A percentile compares a stretch with the other conserved stretches of the same genome.
Evolutionary conservation across 2,888 invertebrate genomes (phyloP).

Genomic region (Osmoderma eremita): DNA sequence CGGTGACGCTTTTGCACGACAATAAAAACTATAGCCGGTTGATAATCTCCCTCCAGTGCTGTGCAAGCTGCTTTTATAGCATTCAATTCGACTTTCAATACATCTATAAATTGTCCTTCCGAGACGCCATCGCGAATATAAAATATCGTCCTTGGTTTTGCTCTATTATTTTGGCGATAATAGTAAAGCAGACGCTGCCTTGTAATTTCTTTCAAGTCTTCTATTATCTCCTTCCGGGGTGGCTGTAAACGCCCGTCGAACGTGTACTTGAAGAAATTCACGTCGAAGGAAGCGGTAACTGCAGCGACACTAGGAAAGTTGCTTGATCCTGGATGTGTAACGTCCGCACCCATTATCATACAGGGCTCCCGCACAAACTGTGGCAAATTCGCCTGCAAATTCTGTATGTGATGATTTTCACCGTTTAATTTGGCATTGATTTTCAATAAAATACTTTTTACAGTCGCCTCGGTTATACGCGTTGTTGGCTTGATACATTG

Average conservation of each 20-base stretch:
- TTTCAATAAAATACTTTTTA: conserved; percentile 78
- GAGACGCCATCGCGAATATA: conserved; percentile 89
- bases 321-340: conserved; percentile 90
- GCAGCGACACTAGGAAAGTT: conserved; percentile 76
- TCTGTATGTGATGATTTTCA: conserved; percentile 70
- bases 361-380: conserved; percentile 66
- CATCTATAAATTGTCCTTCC: conserved; percentile 83
- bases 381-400: neutral
- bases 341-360: conserved; percentile 83
- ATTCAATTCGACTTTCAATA: conserved; percentile 72
- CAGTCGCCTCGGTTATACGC: conserved; percentile 68
- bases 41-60: conserved; percentile 65
- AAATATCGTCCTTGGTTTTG: conserved; percentile 72
- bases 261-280: conserved; percentile 75
- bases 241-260: conserved; percentile 82
- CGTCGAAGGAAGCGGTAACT: conserved; percentile 80
- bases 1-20: conserved; percentile 98
- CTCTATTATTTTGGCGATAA: conserved; percentile 62
- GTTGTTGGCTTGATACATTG: conserved; percentile 76
- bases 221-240: conserved; percentile 79
- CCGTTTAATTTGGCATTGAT: conserved; percentile 88
- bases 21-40: conserved; percentile 87
- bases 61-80: conserved; percentile 79
- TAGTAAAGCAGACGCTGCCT: conserved; percentile 73
- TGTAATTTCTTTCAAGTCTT: conserved; percentile 70